These are phyloP conservation scores for Cranoglanis bouderius DNA, from an alignment of 2,113 vertebrate genomes.

Conservation along the genomic window DNA sequence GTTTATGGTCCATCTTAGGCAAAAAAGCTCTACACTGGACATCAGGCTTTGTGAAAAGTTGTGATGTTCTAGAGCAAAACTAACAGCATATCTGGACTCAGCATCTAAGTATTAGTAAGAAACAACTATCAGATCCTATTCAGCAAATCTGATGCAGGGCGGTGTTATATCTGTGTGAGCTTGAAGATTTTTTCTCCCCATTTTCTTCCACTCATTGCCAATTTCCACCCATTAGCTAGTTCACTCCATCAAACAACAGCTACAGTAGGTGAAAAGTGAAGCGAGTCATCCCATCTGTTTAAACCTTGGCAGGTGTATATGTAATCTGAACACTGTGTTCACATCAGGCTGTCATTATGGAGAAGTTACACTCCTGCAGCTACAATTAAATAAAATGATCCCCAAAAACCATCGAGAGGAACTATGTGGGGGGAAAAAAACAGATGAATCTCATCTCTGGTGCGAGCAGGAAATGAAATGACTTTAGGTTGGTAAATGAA, in stretches of 20 bases:
- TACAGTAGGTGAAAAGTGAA: not conserved
- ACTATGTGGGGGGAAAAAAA: not conserved
- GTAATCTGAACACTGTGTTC: slow-evolving; percentile 1
- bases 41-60: too few species aligned
- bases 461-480: not conserved
- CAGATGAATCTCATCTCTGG: not conserved
- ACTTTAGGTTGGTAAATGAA: not conserved
- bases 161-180: not conserved
- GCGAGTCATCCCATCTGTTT: not conserved
- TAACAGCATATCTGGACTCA: too few species aligned
- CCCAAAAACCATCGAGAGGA: not conserved
- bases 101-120: too few species aligned
- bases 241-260: not conserved
- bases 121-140: too few species aligned
- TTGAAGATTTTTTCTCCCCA: not conserved
- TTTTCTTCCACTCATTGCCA: not conserved
- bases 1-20: too few species aligned
- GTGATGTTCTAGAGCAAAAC: too few species aligned
- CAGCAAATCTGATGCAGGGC: too few species aligned
- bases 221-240: not conserved
- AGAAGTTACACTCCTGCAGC: slow-evolving; percentile 6
- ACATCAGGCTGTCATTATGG: slow-evolving; percentile 8
- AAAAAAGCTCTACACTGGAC: too few species aligned
- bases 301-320: not conserved
- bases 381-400: not conserved